Percentiles rank a stretch among this genome's conserved stretches.
These are phyloP conservation scores for Pachliopta kotzebuea DNA, from an alignment of 2,888 invertebrate species.

Conservation along the genomic window DNA sequence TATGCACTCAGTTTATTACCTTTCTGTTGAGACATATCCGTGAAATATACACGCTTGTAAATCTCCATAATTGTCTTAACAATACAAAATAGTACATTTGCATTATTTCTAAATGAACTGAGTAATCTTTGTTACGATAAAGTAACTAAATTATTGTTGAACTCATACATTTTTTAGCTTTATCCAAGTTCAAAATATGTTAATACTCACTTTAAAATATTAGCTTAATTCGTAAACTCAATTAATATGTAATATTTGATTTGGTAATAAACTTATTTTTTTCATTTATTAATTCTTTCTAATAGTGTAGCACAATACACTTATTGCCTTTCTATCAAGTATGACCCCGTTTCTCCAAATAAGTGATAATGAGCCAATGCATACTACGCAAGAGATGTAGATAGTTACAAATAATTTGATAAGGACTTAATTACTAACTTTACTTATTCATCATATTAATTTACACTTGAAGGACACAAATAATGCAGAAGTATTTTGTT, in stretches of 20 bases:
- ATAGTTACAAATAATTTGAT: slow-evolving; percentile 13
- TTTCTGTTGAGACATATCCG: slow-evolving; percentile 27
- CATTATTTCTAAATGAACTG: slow-evolving; percentile 19
- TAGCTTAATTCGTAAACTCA: neutral
- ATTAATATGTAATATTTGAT: neutral
- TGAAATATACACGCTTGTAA: slow-evolving; percentile 19
- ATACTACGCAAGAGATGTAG: slow-evolving; percentile 32
- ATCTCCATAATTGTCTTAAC: slow-evolving; percentile 21
- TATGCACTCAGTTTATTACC: slow-evolving; percentile 23
- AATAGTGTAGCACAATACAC: slow-evolving; percentile 30
- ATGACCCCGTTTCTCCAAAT: slow-evolving; percentile 43
- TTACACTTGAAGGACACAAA: neutral
- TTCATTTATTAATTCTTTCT: slow-evolving; percentile 1
- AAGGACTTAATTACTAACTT: slow-evolving; percentile 13
- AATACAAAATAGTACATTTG: slow-evolving; percentile 19
- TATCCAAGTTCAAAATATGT: neutral
- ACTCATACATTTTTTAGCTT: neutral
- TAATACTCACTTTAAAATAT: neutral
- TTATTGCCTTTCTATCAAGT: slow-evolving; percentile 42
- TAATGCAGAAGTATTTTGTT: no score
- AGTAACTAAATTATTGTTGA: neutral
- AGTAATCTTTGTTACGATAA: neutral
- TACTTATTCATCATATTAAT: neutral
- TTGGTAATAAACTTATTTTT: neutral
- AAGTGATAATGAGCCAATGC: slow-evolving; percentile 33